These are phyloP conservation scores for Hepsetus odoe DNA, from an alignment of 2,113 vertebrate genomes.

Conservation along the genomic window DNA sequence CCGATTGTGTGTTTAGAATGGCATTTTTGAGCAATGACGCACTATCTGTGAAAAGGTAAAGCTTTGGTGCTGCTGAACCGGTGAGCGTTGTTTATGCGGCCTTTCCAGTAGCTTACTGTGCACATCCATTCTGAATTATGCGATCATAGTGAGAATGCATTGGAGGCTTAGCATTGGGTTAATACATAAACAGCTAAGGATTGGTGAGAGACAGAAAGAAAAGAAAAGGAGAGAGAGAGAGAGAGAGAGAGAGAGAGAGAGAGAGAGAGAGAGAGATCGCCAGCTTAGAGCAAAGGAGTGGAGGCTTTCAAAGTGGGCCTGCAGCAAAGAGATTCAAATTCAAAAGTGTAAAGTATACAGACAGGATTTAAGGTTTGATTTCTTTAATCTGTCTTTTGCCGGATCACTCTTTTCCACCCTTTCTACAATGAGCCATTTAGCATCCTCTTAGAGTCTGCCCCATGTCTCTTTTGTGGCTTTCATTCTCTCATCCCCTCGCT, in stretches of 20 bases:
- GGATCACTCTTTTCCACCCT: background rate
- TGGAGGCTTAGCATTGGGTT: background rate
- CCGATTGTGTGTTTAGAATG: background rate
- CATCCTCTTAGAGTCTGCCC: background rate
- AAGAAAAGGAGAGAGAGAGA: constrained; percentile 41
- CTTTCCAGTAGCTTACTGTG: constrained; percentile 12
- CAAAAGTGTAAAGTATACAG: background rate
- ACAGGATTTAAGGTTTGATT: constrained; percentile 10
- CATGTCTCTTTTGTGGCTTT: background rate
- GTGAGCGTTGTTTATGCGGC: background rate
- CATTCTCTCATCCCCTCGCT: background rate
- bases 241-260: constrained; percentile 19
- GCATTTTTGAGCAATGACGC: background rate
- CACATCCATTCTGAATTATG: background rate
- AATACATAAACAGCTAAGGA: constrained; percentile 26
- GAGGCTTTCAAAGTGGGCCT: constrained; percentile 54
- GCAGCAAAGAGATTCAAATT: constrained; percentile 48
- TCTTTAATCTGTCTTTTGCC: background rate
- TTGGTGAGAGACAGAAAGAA: constrained; percentile 21
- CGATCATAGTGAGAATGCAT: background rate
- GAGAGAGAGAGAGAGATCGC: constrained; percentile 65
- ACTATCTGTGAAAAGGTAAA: constrained; percentile 3
- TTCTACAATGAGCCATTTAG: background rate
- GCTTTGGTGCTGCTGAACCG: background rate
- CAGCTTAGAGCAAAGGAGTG: constrained; percentile 66